Percentiles rank a stretch among this genome's conserved stretches.
Conservation (phyloP, 2,888 invertebrate genomes). For the Eudasyphora cyanicolor region DNA sequence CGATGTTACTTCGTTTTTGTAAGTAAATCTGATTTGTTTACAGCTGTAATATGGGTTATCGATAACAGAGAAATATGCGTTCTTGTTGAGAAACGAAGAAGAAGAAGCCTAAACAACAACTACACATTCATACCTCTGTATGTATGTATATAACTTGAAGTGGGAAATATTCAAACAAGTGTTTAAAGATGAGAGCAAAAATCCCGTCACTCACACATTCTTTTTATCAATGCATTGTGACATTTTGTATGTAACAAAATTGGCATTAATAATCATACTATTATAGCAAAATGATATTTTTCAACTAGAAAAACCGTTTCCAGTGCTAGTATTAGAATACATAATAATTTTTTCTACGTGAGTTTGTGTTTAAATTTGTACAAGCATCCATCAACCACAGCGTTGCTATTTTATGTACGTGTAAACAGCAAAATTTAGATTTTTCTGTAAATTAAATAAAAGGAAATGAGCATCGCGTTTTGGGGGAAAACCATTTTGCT, state of each 20-base stretch:
- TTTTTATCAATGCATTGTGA: neutral
- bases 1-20: conserved; percentile 16
- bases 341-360: no score
- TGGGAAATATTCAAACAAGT: conserved; percentile 56
- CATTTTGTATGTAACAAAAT: neutral
- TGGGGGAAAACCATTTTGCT: neutral
- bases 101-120: neutral
- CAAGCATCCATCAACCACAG: conserved; percentile 13
- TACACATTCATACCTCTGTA: neutral
- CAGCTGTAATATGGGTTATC: conserved; percentile 44
- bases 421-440: neutral
- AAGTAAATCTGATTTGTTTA: conserved; percentile 3
- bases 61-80: conserved; percentile 20
- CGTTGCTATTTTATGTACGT: neutral
- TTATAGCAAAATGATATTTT: neutral
- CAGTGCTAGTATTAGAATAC: no score
- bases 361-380: neutral
- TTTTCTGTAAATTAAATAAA: neutral
- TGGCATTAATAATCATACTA: no score
- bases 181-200: conserved; percentile 32
- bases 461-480: neutral
- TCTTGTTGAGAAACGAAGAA: neutral
- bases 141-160: neutral
- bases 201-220: neutral
- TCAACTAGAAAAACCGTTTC: neutral